Evolutionary conservation across 1,140 invertebrate genomes (phyloP).

Genomic region (Philopotamus ludificatus): DNA sequence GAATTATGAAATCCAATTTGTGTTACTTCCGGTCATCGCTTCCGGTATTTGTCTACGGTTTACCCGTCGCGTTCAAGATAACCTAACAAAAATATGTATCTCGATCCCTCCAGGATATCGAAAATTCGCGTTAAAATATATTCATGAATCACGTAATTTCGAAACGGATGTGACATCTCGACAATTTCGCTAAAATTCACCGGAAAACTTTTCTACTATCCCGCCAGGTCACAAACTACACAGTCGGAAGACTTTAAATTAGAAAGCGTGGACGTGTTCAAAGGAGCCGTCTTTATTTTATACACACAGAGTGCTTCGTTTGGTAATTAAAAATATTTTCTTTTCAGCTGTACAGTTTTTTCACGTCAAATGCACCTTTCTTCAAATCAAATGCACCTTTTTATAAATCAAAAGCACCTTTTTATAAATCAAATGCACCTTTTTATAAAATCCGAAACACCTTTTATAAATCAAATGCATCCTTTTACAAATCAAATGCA

Average conservation of each 20-base stretch:
- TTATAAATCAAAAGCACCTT: no score
- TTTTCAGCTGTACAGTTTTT: no score
- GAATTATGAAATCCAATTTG: not conserved
- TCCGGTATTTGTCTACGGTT: not conserved
- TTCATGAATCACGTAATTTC: not conserved
- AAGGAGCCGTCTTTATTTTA: no score
- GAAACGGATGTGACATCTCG: not conserved
- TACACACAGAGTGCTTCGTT: no score
- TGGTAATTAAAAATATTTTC: no score
- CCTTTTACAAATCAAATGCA: no score
- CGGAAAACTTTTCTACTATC: conserved; percentile 7
- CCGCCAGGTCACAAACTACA: not conserved
- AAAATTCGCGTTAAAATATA: not conserved
- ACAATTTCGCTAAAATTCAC: conserved; percentile 1
- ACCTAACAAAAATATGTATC: not conserved
- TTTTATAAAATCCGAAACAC: no score
- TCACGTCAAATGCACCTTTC: no score
- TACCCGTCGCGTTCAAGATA: not conserved
- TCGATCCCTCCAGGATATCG: not conserved
- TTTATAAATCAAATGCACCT: no score
- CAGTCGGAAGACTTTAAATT: conserved; percentile 10
- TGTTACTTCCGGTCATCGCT: not conserved
- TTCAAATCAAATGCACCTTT: no score
- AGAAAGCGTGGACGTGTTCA: not conserved
- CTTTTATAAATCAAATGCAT: no score